Evolutionary conservation across 1,140 invertebrate genomes (phyloP).

Genomic region (Lepidurus arcticus): DNA sequence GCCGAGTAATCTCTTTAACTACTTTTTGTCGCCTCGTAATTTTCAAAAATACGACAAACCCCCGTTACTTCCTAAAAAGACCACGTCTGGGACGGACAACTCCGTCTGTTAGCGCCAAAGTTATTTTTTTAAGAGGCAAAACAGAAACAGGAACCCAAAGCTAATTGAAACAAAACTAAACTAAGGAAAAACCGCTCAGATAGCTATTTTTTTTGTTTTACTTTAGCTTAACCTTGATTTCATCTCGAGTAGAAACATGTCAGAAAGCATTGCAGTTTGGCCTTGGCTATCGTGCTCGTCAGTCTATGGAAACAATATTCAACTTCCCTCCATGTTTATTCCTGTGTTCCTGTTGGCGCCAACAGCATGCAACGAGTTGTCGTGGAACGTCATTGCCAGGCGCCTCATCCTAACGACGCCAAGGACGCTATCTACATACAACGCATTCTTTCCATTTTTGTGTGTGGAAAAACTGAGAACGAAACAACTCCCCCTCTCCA

Average conservation of each 20-base stretch:
- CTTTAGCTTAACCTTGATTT: neutral
- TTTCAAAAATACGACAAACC: neutral
- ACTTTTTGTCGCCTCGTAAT: neutral
- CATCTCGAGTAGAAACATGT: neutral
- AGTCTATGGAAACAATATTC: slow-evolving; percentile 7
- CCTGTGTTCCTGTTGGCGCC: neutral
- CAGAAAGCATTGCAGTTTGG: neutral
- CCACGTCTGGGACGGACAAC: neutral
- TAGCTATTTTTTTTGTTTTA: neutral
- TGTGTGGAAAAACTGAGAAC: neutral
- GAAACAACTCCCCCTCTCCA: neutral
- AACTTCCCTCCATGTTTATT: neutral
- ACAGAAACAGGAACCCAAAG: neutral
- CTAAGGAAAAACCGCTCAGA: neutral
- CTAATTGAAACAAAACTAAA: neutral
- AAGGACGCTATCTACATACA: slow-evolving; percentile 17
- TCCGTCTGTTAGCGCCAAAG: no score
- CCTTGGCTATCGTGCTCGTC: neutral
- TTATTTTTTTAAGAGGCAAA: no score
- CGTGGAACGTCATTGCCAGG: slow-evolving; percentile 19
- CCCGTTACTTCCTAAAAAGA: neutral
- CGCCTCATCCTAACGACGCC: neutral
- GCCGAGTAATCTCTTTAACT: neutral
- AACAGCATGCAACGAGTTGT: neutral
- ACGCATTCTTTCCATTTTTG: neutral